A percentile compares a stretch with the other conserved stretches of the same genome.
Evolutionary conservation across 2,113 vertebrate species (phyloP).

Genomic region (Labrus mixtus): DNA sequence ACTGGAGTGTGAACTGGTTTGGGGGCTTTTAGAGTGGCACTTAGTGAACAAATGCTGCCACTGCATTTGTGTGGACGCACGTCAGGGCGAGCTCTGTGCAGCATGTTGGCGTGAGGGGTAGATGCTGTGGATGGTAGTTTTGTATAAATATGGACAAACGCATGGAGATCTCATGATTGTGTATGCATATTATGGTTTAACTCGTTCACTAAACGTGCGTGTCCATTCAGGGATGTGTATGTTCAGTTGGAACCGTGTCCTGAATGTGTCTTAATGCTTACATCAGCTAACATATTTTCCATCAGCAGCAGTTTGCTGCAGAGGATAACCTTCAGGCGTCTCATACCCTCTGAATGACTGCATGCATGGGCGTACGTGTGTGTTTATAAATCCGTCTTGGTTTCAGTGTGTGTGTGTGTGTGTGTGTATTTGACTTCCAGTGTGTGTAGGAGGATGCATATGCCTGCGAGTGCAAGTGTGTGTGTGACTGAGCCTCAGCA

Average conservation of each 20-base stretch:
- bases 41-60: constrained; percentile 38
- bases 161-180: constrained; percentile 14
- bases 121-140: neutral
- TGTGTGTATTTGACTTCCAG: neutral
- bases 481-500: constrained; percentile 22
- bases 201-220: neutral
- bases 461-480: constrained; percentile 22
- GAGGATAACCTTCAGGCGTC: constrained; percentile 20
- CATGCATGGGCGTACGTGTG: constrained; percentile 5
- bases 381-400: constrained; percentile 13
- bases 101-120: neutral
- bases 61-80: constrained; percentile 35
- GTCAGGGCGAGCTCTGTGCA: neutral
- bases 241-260: neutral
- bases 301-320: constrained; percentile 34
- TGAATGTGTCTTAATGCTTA: constrained; percentile 23
- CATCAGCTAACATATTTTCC: constrained; percentile 36
- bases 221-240: neutral
- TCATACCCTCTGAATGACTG: constrained; percentile 45
- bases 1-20: constrained; percentile 58
- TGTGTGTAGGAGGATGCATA: constrained; percentile 16
- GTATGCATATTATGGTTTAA: neutral
- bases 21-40: constrained; percentile 58
- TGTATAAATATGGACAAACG: constrained; percentile 15
- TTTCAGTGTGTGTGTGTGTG: constrained; percentile 6